Evolutionary conservation across 2,888 invertebrate genomes (phyloP), one percentile per base, ranked within the genome.

Genomic region (Catocala fraxini): DNA sequence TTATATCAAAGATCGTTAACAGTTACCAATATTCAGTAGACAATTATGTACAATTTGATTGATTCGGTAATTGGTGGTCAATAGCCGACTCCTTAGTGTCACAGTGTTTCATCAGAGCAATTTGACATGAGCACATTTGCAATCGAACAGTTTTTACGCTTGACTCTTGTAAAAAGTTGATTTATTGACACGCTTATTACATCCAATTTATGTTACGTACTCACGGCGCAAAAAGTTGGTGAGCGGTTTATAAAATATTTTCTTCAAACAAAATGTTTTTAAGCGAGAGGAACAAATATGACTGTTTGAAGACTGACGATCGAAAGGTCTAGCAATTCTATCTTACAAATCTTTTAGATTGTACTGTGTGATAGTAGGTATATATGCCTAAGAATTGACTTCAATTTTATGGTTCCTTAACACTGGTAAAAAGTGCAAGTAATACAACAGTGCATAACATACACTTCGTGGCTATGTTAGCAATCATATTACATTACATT

Each of bases 131-230:
- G 71, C 74, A 84, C 77, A 87, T 87, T 88, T 81, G 86, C 85
- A 84, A 86, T 83, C 75, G 76, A 76, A 69, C 35, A 39, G 60
- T 82, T 87, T 86, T 82, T 79, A 75, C 73, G 64, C 71, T 70
- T 69, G 68, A 62, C 61, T 68, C 63, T 69, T 69, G 76, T 77
- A 87, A 85, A 83, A 85, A 84, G 70, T 77, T 89, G 89, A 89
- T 89, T 87, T 88, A 89, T 89, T 79, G 84, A 85, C 76, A 81
- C 77, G 73, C 81, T 83, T 86, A 85, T 86, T 85, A 84, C 81
- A 72, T 73, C 78, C 76, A 80, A 79, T 84, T 81, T 15, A 73
- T 64, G 53, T 65, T 48, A 43, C 53, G 63, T 75, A 86, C 83
- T 79, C 63, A 88, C 77, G 49, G 81, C 4, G 56, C 12, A 46